Conservation (phyloP, 2,888 invertebrate species). For the Meiosimyza platycephala region DNA sequence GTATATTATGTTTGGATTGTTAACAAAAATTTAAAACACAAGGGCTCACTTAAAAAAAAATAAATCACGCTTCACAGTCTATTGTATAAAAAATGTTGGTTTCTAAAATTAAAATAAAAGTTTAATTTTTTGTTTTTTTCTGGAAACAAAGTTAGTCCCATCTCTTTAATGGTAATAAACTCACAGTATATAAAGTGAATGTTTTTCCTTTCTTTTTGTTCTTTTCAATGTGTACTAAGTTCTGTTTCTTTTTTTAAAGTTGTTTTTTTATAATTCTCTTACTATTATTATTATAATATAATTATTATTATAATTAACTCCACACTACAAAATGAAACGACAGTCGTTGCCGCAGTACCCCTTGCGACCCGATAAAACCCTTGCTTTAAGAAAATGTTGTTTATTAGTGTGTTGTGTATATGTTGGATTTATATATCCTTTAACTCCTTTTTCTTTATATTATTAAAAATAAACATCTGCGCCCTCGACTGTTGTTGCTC, state of each 20-base stretch:
- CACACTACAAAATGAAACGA: conserved; percentile 33
- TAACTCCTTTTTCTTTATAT: conserved; percentile 1
- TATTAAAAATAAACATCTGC: conserved; percentile 25
- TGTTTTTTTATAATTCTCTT: conserved; percentile 30
- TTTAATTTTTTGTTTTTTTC: conserved; percentile 12
- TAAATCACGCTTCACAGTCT: neutral
- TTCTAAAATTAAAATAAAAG: neutral
- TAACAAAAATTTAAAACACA: neutral
- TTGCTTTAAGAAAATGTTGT: conserved; percentile 12
- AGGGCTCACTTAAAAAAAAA: neutral
- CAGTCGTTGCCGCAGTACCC: conserved; percentile 12
- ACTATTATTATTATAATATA: conserved; percentile 24
- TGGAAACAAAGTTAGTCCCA: conserved; percentile 30
- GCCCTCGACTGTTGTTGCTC: conserved; percentile 18
- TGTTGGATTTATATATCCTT: conserved; percentile 6
- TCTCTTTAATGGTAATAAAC: conserved; percentile 17
- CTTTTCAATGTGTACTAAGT: conserved; percentile 5
- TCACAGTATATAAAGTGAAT: conserved; percentile 24
- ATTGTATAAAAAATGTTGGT: neutral
- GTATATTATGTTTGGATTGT: no score
- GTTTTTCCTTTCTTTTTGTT: neutral
- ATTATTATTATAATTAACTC: conserved; percentile 29
- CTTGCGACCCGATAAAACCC: conserved; percentile 12
- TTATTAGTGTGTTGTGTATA: conserved; percentile 13
- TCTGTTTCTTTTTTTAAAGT: conserved; percentile 20